phyloP scores from a whole-genome alignment of 2,888 invertebrate genomes.

The Tachina lurida region DNA sequence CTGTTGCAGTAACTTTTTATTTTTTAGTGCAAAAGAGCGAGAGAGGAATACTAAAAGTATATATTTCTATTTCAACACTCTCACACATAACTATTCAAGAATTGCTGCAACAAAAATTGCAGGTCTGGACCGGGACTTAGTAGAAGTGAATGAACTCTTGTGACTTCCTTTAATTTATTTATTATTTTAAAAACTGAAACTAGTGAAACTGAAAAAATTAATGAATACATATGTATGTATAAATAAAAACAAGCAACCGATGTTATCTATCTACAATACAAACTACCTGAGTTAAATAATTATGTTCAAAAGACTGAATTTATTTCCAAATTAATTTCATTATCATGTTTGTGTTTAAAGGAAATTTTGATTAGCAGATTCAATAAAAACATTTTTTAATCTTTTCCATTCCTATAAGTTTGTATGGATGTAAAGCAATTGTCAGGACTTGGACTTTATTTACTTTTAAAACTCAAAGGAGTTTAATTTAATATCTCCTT shows the following conservation, averaged over 20 bases:
- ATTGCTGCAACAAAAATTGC: no score
- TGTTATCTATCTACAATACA: slow-evolving; percentile 34
- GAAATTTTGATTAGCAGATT: not conserved
- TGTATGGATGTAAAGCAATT: not conserved
- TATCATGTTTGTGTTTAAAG: not conserved
- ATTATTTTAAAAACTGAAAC: slow-evolving; percentile 3
- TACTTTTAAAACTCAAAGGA: slow-evolving; percentile 3
- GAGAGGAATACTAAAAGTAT: no score
- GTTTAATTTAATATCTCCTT: no score
- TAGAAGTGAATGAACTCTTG: no score
- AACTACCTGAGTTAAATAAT: slow-evolving; percentile 77
- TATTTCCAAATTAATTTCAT: slow-evolving; percentile 54
- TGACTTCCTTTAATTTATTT: not conserved
- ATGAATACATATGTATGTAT: not conserved
- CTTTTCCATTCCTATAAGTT: not conserved
- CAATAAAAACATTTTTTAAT: not conserved
- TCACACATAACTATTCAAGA: no score
- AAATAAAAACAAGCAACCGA: not conserved
- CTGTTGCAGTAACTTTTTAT: no score
- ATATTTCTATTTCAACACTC: no score
- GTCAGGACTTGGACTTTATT: not conserved
- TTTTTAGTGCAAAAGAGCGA: no score
- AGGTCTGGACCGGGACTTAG: no score
- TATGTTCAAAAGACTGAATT: slow-evolving; percentile 81
- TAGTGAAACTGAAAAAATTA: not conserved